Evolutionary conservation across 2,888 invertebrate genomes (phyloP).

Genomic region (Emesis russula): DNA sequence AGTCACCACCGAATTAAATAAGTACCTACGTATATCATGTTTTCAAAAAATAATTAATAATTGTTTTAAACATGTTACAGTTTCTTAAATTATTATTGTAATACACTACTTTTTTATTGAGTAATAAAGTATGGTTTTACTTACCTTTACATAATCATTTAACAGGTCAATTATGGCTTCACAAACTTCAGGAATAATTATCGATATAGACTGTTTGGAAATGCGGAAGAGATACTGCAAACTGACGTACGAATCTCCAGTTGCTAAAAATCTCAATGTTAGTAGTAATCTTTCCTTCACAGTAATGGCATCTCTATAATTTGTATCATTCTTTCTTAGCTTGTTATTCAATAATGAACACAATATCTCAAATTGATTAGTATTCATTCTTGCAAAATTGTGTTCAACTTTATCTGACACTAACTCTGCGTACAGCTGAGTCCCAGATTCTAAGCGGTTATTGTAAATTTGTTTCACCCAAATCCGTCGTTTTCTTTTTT

Average conservation of each 20-base stretch:
- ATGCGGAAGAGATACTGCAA: slow-evolving; percentile 75
- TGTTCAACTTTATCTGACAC: slow-evolving; percentile 71
- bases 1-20: slow-evolving; percentile 79
- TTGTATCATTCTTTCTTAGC: slow-evolving; percentile 74
- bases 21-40: slow-evolving; percentile 54
- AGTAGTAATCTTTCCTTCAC: slow-evolving; percentile 78
- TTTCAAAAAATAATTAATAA: slow-evolving; percentile 58
- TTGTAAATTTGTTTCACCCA: slow-evolving; percentile 35
- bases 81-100: slow-evolving; percentile 61
- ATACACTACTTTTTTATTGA: slow-evolving; percentile 76
- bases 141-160: slow-evolving; percentile 82
- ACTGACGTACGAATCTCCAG: slow-evolving; percentile 83
- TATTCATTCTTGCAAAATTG: slow-evolving; percentile 83
- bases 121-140: slow-evolving; percentile 68
- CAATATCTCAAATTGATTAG: slow-evolving; percentile 80
- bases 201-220: slow-evolving; percentile 80
- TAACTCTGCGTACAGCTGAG: slow-evolving; percentile 59
- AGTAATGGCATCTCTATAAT: slow-evolving; percentile 80
- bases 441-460: slow-evolving; percentile 66
- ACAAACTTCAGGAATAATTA: slow-evolving; percentile 43
- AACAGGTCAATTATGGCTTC: slow-evolving; percentile 75
- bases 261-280: slow-evolving; percentile 82
- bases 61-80: slow-evolving; percentile 49
- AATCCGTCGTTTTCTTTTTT: slow-evolving; percentile 6
- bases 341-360: slow-evolving; percentile 81